These are phyloP conservation scores for Hypomecis punctinalis DNA, from an alignment of 2,888 invertebrate species.

Conservation along the genomic window DNA sequence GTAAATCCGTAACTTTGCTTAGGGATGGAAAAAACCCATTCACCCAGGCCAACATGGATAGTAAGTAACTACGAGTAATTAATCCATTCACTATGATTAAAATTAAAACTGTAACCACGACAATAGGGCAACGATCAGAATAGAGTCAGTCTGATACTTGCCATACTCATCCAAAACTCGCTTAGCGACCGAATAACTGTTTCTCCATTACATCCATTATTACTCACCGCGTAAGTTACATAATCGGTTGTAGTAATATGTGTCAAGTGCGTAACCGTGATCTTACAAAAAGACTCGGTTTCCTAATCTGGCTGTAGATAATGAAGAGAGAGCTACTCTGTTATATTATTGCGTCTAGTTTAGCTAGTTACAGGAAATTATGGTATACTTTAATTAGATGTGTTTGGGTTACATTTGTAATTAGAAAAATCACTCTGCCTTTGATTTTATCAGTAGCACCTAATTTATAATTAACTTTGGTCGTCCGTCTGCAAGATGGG, in stretches of 20 bases:
- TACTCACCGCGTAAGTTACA: constrained; percentile 18
- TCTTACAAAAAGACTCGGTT: constrained; percentile 25
- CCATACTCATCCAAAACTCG: not conserved
- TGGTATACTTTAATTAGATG: not conserved
- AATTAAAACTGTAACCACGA: no score
- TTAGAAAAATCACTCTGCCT: no score
- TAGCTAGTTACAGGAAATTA: not conserved
- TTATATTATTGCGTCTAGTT: constrained; percentile 14
- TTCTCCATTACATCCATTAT: constrained; percentile 1
- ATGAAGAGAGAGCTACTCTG: constrained; percentile 24
- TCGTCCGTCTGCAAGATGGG: no score
- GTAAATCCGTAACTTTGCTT: no score
- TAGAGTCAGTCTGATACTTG: no score
- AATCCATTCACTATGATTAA: no score
- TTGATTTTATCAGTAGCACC: no score
- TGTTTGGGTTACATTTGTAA: not conserved
- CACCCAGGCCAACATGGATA: no score
- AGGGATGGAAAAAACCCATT: no score
- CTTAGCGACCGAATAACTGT: constrained; percentile 11
- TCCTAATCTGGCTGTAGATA: constrained; percentile 22
- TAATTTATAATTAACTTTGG: no score
- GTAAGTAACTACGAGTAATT: no score
- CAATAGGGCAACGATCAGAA: no score
- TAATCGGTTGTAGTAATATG: constrained; percentile 26
- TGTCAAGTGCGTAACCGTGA: constrained; percentile 32